Percentiles rank a stretch among this genome's conserved stretches.
These are phyloP conservation scores for Neosilurus mollespiculum DNA, from an alignment of 2,797 vertebrate species.

Conservation along the genomic window DNA sequence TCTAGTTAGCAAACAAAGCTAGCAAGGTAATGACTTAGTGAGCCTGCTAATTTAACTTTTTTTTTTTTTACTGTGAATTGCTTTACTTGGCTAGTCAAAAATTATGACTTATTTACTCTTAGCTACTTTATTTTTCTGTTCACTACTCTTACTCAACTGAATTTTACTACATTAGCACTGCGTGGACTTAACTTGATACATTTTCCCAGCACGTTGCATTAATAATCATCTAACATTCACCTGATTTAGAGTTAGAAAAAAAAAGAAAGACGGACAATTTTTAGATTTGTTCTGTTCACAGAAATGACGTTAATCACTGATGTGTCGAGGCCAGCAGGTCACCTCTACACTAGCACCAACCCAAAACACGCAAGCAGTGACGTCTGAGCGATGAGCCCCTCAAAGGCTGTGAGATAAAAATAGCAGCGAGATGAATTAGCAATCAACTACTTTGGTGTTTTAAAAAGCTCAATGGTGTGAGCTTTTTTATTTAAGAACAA, in stretches of 20 bases:
- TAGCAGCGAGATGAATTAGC: neutral
- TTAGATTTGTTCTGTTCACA: conserved; percentile 1
- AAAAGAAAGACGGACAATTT: neutral
- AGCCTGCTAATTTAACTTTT: neutral
- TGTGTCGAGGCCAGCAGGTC: neutral
- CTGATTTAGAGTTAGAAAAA: neutral
- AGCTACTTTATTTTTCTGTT: neutral
- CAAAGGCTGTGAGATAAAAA: neutral
- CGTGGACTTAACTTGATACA: neutral
- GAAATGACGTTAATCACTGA: neutral
- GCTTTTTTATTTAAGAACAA: neutral
- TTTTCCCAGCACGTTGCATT: neutral
- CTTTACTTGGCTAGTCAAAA: neutral
- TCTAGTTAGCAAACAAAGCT: neutral
- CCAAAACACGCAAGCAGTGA: neutral
- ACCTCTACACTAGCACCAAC: neutral
- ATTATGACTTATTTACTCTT: neutral
- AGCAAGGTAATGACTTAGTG: neutral
- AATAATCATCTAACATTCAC: neutral
- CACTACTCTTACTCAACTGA: neutral
- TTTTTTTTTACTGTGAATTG: neutral
- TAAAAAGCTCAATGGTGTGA: neutral
- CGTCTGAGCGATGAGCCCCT: neutral
- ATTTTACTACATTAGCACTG: neutral
- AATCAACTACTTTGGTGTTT: neutral